Evolutionary conservation across 2,113 vertebrate genomes (phyloP), one percentile per base, ranked within the genome.

Genomic region (Ariopsis seemanni): DNA sequence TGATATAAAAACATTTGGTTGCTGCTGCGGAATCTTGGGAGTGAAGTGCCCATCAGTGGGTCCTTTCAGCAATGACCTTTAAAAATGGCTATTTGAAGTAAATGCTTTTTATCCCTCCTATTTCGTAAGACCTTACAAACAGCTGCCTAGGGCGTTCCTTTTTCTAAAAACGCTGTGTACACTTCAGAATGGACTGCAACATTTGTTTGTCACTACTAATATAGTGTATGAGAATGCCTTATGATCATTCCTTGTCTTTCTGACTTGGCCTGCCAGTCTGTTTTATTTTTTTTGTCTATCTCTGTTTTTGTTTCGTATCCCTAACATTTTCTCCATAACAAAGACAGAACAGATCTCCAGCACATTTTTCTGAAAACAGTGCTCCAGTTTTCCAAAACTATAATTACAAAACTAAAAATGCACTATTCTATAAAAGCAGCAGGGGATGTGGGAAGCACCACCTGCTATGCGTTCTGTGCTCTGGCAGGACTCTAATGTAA

Each of bases 31-130:
- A 82, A 34, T 82, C 25, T 78, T 27, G 11, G 75, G 75, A 53
- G 52, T n/a, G 25, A 79, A 79, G 52, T 55, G 7, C 15, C 75
- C n/a, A 79, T 79, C 57, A 82, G 57, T 82, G 30, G 79, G 18
- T 42, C 10, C 57, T 82, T 82, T 62, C 57, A 82, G 79, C 57
- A 62, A 42, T 82, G 57, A 60, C 79, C 79, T 82, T 82, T 62
- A 22, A 60, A 62, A 82, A 82, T 10, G 57, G 30, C 79, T 82
- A 82, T 82, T 82, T 82, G 30, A 82, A 82, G 57, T 82, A 82
- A 82, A 82, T 25, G 57, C 57, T 82, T 82, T 62, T 48, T 82
- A 58, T 60, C 79, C 57, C 30, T 82, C 27, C 52, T 79, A n/a
- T 79, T 79, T 79, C 11, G 52, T 79, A 27, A 55, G 52, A 55